Evolutionary conservation across 2,113 vertebrate genomes (phyloP).

Genomic region (Gracilinanus agilis): DNA sequence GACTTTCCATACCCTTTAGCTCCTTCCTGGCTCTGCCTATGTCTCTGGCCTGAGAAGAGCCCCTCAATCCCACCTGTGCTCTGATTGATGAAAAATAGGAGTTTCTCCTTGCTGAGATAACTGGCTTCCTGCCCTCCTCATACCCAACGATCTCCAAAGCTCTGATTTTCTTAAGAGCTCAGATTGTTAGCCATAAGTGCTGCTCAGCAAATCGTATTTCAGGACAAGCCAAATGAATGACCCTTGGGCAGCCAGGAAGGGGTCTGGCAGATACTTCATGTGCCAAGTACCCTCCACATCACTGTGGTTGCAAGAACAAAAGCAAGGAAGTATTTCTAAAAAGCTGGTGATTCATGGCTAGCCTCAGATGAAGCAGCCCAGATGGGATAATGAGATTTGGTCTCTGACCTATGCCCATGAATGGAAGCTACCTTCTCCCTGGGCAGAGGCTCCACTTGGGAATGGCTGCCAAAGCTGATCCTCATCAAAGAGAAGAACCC

Average conservation of each 20-base stretch:
- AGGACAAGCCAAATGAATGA: not conserved
- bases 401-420: not conserved
- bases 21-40: not conserved
- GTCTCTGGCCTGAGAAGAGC: not conserved
- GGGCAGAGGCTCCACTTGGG: not conserved
- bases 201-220: not conserved
- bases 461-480: not conserved
- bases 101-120: not conserved
- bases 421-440: not conserved
- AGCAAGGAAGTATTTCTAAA: not conserved
- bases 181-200: not conserved
- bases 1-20: not conserved
- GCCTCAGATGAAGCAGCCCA: not conserved
- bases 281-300: not conserved
- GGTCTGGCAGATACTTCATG: not conserved
- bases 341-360: not conserved
- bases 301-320: not conserved
- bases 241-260: not conserved
- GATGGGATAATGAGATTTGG: not conserved
- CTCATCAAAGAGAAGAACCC: too few species aligned
- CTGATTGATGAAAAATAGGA: not conserved
- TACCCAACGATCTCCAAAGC: not conserved
- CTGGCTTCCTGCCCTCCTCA: not conserved
- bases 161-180: not conserved
- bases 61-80: not conserved